Conservation (phyloP, 2,113 vertebrate species). For the Australoheros scitulus region DNA sequence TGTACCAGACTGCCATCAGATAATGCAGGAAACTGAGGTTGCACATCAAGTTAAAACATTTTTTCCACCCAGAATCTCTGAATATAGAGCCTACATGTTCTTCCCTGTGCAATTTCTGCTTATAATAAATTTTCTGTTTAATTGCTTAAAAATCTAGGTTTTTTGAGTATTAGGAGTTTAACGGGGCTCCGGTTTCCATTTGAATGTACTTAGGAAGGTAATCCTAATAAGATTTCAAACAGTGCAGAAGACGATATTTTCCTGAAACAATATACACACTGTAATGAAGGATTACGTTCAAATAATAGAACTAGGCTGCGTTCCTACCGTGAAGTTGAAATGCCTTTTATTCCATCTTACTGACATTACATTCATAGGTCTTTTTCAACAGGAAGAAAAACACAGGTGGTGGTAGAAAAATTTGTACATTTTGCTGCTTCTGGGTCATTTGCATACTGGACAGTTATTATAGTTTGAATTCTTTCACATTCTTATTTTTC, state of each 20-base stretch:
- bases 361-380: neutral
- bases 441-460: neutral
- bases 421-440: neutral
- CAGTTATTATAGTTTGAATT: too few species aligned
- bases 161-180: neutral
- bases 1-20: conserved; percentile 76
- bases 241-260: neutral
- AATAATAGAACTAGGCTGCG: neutral
- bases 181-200: neutral
- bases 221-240: neutral
- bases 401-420: neutral
- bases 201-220: neutral
- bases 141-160: neutral
- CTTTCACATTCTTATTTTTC: too few species aligned
- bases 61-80: neutral
- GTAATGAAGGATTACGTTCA: neutral
- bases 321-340: neutral
- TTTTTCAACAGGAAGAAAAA: neutral
- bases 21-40: conserved; percentile 88
- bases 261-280: neutral
- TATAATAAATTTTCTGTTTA: neutral
- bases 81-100: neutral
- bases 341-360: neutral
- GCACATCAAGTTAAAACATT: conserved; percentile 13
- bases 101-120: neutral